phyloP scores from a whole-genome alignment of 2,113 vertebrate genomes.

The Dascyllus trimaculatus region DNA sequence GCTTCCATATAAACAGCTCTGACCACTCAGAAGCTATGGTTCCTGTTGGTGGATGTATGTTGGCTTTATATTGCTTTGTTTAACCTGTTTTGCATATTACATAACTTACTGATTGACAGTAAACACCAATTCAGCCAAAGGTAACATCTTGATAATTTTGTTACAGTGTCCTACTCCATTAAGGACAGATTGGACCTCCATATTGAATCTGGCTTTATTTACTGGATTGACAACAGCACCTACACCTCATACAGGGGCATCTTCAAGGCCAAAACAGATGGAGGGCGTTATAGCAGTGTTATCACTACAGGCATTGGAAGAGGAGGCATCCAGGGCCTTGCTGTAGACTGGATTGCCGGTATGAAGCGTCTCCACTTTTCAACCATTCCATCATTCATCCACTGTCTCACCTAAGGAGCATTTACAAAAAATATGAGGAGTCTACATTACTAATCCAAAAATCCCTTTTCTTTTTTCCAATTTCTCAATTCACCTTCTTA shows the following conservation, averaged over 20 bases:
- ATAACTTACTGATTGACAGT: neutral
- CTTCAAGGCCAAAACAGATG: conserved; percentile 76
- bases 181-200: conserved; percentile 76
- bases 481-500: conserved; percentile 53
- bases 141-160: neutral
- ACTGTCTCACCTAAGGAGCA: neutral
- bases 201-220: conserved; percentile 76
- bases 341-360: conserved; percentile 85
- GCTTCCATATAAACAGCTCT: conserved; percentile 84
- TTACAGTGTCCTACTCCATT: conserved; percentile 64
- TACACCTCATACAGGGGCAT: conserved; percentile 70
- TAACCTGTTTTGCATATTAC: neutral
- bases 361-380: neutral
- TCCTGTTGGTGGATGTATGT: conserved; percentile 80
- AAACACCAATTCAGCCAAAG: conserved; percentile 1
- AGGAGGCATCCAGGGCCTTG: conserved; percentile 79
- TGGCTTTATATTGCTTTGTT: neutral
- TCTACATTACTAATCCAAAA: too few relatives aligned
- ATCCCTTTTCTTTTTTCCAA: neutral
- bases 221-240: conserved; percentile 80
- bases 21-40: conserved; percentile 86
- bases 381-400: too few relatives aligned
- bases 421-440: neutral
- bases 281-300: conserved; percentile 64
- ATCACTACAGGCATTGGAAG: conserved; percentile 72